Base-by-base conservation (phyloP, 1,140 invertebrate species). In the Papilio polyxenes region DNA sequence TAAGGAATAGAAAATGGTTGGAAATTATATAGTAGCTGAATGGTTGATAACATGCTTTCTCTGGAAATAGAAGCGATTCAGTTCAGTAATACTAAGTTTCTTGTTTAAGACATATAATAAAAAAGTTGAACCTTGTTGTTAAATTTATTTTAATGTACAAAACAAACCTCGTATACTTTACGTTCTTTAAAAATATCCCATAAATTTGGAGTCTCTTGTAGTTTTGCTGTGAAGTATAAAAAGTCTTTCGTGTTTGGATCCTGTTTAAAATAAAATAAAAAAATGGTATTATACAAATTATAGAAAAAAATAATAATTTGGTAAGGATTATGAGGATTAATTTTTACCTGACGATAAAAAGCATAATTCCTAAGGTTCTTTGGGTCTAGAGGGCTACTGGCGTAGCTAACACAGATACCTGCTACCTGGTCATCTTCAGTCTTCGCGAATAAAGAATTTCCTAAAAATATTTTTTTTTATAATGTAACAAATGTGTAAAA, bases 221-320 rank as follows among this genome's bases (percentile, higher is more conserved):
- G 44, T 78, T 91, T 94, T 8, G 92, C 92, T 9, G 82, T 90
- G 65, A 92, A 94, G 56, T 89, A 88, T 4, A 94, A 82, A 53
- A 92, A 92, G 77, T 94, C 92, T 84, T 93, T 94, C 8, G 88
- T 89, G 76, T 93, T 88, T 9, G 89, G 89, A 85, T 94, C 89
- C 92, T 94, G 78, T 13, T 37, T 75, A 84, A 53, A 51, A 82
- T 80, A 75, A 80, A 79, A 62, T 31, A 80, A 23, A 37, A 80
- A 69, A n/a, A 53, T 76, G 13, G 23, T n/a, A 6, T 69, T 17
- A 82, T 65, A 31, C 23, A 31, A 76, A 79, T n/a, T 59, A 59
- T 6, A 5, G 1, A 59, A 0, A 59, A 17, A 20, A 59, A 7
- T 8, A 1, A 1, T 56, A n/a, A n/a, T 31, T 31, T 31, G n/a